Evolutionary conservation across 2,888 invertebrate species (phyloP), one percentile per base, ranked within the genome.

Genomic region (Drosophila siamana): DNA sequence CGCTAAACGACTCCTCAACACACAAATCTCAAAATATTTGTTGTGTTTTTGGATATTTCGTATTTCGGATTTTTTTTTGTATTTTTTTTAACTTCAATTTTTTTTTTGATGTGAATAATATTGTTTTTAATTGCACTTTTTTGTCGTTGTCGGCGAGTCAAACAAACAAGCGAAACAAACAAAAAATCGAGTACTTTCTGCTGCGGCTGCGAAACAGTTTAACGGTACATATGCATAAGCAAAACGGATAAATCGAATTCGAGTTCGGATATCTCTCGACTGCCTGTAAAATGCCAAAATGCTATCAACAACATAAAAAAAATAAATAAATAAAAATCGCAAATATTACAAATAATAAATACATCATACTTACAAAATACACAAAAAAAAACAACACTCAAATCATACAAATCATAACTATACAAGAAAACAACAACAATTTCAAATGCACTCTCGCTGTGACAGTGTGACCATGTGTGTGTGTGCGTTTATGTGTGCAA

Each of bases 281-380:
- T 72, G 71, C 69, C 69, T 72, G 72, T 72, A 72, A 72, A 2
- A 19, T 72, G 41, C 13, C 11, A 50, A 43, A 33, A 43, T 28
- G 33, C 26, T 16, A 41, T 28, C 19, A 19, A n/a, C n/a, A n/a
- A n/a, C n/a, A n/a, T n/a, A n/a, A n/a, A n/a, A 43, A 47, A 6
- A 43, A 33, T 15, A n/a, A 30, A 43, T 30, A 30, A 43, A 54
- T 43, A 19, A 19, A 19, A 19, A 19, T 19, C 19, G n/a, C 15
- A 48, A 16, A 24, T 24, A 22, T 36, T 16, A 22, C 24, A 19
- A 33, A 43, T 6, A 7, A 55, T 19, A 44, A 6, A 38, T 15
- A 41, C 41, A 41, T 41, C 41, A 33, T 30, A n/a, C n/a, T n/a
- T n/a, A 55, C n/a, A 36, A 36, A 46, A 24, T n/a, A 30, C 19